Percentiles rank a stretch among this genome's conserved stretches.
Conservation (phyloP, 2,888 invertebrate species). For the Cremastinae sp. region DNA sequence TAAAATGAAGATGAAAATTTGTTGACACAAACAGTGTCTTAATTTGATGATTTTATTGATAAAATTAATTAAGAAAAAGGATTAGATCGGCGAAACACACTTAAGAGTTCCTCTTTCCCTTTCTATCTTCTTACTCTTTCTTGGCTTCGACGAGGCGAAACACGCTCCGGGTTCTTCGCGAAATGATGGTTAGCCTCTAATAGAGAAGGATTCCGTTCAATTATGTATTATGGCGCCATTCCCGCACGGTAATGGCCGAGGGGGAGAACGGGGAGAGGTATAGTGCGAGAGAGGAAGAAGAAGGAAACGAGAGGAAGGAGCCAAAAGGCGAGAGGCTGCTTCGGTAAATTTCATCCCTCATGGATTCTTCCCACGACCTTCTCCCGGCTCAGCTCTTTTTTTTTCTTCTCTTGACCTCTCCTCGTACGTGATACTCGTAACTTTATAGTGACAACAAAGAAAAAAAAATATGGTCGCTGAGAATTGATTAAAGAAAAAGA, state of each 20-base stretch:
- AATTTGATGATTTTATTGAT: too few relatives aligned
- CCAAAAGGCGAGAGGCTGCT: background rate
- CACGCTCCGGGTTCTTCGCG: conserved; percentile 61
- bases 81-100: background rate
- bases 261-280: conserved; percentile 11
- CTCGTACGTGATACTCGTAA: too few relatives aligned
- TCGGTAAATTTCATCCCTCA: background rate
- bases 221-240: conserved; percentile 74
- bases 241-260: conserved; percentile 66
- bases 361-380: background rate
- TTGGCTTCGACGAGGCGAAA: conserved; percentile 12
- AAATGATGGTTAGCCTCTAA: conserved; percentile 72
- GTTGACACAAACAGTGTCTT: too few relatives aligned
- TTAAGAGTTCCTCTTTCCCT: conserved; percentile 15
- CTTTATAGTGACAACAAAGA: background rate
- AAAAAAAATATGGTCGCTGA: too few relatives aligned
- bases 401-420: background rate
- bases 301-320: background rate
- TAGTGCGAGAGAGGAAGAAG: conserved; percentile 4
- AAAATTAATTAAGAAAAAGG: too few relatives aligned
- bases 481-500: too few relatives aligned
- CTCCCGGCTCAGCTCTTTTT: background rate
- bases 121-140: conserved; percentile 31
- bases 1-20: too few relatives aligned
- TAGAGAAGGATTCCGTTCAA: conserved; percentile 76